A percentile compares a stretch with the other conserved stretches of the same genome.
Evolutionary conservation across 2,113 vertebrate species (phyloP).

Genomic region (Nettapus auritus): DNA sequence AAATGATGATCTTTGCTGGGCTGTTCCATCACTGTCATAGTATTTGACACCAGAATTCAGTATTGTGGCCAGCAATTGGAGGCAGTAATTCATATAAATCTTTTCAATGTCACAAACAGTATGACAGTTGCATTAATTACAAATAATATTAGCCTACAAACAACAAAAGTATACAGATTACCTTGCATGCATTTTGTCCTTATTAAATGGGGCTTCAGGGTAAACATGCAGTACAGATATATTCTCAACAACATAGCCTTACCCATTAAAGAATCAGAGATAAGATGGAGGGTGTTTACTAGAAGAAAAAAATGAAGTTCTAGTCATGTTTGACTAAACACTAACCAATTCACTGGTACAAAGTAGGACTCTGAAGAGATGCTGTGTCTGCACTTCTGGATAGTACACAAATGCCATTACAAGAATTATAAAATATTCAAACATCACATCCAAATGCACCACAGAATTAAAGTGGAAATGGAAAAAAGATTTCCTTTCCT

Average conservation of each 20-base stretch:
- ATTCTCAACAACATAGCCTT: not conserved
- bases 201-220: not conserved
- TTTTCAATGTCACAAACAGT: conserved; percentile 20
- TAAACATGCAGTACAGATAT: not conserved
- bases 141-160: conserved; percentile 23
- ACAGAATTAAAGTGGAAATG: not conserved
- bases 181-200: not conserved
- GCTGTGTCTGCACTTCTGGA: not conserved
- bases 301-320: not conserved
- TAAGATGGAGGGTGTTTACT: not conserved
- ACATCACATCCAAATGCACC: not conserved
- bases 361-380: not conserved
- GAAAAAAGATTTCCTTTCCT: not conserved
- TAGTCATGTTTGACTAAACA: not conserved
- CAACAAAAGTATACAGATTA: not conserved
- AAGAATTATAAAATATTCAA: not conserved
- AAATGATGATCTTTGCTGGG: not conserved
- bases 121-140: conserved; percentile 60
- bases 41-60: not conserved
- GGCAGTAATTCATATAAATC: not conserved
- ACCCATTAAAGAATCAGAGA: not conserved
- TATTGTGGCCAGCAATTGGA: not conserved
- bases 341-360: not conserved
- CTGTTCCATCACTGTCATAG: not conserved
- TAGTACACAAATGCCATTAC: not conserved